phyloP scores from a whole-genome alignment of 2,113 vertebrate genomes.

The Plecturocebus donacophilus region DNA sequence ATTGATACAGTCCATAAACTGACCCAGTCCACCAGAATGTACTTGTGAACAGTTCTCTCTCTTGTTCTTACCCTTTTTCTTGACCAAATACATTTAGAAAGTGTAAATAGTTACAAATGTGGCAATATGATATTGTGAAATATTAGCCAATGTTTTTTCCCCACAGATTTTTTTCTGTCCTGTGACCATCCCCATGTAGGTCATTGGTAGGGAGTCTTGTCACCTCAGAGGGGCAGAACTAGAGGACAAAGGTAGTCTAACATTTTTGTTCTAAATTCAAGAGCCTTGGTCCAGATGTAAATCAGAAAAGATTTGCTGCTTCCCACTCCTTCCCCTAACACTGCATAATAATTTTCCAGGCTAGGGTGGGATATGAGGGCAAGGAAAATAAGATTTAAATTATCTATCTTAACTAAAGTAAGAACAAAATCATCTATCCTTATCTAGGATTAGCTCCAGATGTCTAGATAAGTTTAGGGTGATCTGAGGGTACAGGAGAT shows the following conservation, averaged over 20 bases:
- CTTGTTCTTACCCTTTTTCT: conserved; percentile 10
- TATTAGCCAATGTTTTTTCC: background rate
- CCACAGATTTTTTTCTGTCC: background rate
- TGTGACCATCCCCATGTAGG: background rate
- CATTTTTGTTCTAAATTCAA: conserved; percentile 33
- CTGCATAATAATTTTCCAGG: background rate
- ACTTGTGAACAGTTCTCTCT: background rate
- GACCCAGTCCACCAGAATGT: background rate
- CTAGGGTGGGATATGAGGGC: background rate
- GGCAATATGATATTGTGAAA: conserved; percentile 65
- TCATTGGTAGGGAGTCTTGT: background rate
- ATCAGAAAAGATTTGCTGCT: background rate
- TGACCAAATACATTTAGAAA: conserved; percentile 29
- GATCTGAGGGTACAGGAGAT: background rate
- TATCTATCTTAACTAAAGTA: background rate
- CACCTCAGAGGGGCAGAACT: background rate
- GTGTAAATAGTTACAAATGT: conserved; percentile 63
- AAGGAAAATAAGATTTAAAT: background rate
- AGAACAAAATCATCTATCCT: background rate
- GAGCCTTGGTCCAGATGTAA: background rate
- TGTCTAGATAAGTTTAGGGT: background rate
- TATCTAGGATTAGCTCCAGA: background rate
- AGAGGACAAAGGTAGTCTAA: background rate
- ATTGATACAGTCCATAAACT: background rate
- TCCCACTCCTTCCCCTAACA: background rate